phyloP scores from a whole-genome alignment of 64 coral and sea anemone genomes.

The Dendronephthya gigantea region DNA sequence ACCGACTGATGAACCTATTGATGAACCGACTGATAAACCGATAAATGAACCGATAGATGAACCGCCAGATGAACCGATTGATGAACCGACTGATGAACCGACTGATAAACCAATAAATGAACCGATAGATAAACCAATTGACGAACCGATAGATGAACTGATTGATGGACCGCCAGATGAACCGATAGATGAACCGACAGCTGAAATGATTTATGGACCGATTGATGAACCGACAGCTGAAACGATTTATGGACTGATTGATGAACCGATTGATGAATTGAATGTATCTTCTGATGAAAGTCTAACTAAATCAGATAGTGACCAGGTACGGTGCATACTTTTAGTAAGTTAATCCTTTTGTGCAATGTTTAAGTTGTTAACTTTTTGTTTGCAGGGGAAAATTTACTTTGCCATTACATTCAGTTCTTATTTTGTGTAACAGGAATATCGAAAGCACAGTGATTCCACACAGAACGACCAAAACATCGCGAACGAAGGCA shows the following conservation, averaged over 20 bases:
- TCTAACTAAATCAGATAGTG: background rate
- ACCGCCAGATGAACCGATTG: too few species aligned
- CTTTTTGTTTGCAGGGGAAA: background rate
- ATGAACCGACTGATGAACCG: too few species aligned
- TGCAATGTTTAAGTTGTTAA: background rate
- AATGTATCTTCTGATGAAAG: slow-evolving; percentile 6
- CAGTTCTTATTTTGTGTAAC: background rate
- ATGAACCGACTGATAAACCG: too few species aligned
- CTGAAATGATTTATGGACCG: too few species aligned
- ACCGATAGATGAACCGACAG: background rate
- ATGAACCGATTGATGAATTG: background rate
- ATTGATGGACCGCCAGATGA: background rate
- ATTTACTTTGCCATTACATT: background rate
- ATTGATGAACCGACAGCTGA: too few species aligned
- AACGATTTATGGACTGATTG: too few species aligned
- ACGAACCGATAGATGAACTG: too few species aligned
- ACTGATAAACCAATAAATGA: too few species aligned
- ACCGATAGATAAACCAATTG: too few species aligned
- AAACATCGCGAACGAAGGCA: background rate
- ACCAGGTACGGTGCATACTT: background rate
- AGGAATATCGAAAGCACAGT: background rate
- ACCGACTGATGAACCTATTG: too few species aligned
- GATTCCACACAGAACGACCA: background rate
- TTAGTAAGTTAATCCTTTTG: background rate
- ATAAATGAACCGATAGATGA: too few species aligned